Evolutionary conservation across 2,113 vertebrate species (phyloP).

Genomic region (Pachyramphus minor): DNA sequence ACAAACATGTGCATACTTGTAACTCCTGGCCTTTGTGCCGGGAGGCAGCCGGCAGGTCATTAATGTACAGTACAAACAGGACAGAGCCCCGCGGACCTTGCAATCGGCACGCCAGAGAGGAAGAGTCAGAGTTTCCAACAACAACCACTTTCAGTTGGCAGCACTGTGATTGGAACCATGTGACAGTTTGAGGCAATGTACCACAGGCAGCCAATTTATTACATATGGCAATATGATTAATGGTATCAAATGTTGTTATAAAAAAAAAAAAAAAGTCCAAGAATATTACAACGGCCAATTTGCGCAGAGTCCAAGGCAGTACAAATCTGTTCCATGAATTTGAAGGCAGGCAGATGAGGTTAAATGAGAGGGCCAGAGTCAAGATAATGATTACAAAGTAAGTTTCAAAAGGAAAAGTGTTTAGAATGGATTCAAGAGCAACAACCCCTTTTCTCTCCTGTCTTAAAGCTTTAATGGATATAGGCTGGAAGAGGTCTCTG

Average conservation of each 20-base stretch:
- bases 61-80: constrained; percentile 20
- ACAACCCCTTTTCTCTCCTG: not conserved
- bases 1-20: not conserved
- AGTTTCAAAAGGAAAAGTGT: constrained; percentile 57
- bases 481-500: constrained; percentile 27
- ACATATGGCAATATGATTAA: constrained; percentile 82
- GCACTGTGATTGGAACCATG: constrained; percentile 74
- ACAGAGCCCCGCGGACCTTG: not conserved
- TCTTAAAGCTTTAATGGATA: not conserved
- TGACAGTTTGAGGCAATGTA: constrained; percentile 73
- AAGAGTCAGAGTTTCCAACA: constrained; percentile 76
- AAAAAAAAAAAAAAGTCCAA: constrained; percentile 12
- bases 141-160: constrained; percentile 74
- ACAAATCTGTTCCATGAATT: constrained; percentile 70
- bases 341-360: constrained; percentile 75
- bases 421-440: constrained; percentile 54
- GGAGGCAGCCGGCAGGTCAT: constrained; percentile 36
- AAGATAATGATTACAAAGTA: constrained; percentile 68
- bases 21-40: constrained; percentile 27
- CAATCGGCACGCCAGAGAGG: not conserved
- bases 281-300: constrained; percentile 60
- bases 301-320: constrained; percentile 66
- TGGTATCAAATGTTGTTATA: constrained; percentile 71
- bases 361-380: constrained; percentile 70
- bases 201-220: constrained; percentile 77